Base-by-base conservation (phyloP, 2,113 vertebrate species). In the Paracanthobrama guichenoti region DNA sequence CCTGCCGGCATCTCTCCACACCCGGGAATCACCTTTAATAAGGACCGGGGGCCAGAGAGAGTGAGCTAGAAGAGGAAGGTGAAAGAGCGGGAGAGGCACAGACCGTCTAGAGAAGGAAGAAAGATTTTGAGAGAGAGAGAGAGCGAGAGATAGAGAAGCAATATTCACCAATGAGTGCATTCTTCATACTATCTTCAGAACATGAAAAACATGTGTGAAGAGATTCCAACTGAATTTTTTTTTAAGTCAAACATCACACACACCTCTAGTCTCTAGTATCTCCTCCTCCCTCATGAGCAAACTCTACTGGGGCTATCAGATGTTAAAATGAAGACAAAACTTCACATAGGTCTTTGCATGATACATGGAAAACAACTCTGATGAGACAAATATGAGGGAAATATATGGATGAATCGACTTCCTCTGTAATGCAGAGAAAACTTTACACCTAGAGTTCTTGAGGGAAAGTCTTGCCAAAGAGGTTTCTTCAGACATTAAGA, bases 1-100 rank as follows among this genome's bases (percentile, higher is more conserved):
- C 31, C 3, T 16, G 79, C 83, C 78, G 62, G 79, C 67, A 53
- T 76, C 80, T 90, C 82, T 76, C 31, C 83, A 50, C 60, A 59
- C 81, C 60, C 60, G 79, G 78, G 72, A 74, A 83, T 87, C 59
- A 84, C 86, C 75, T 87, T 89, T 76, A 82, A 81, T 80, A 73
- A 53, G 79, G n/a, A 46, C 44, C 20, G 18, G 24, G 62, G 80
- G 83, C 50, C 67, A 69, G 60, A 83, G 67, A 75, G 53, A 83
- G 53, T 13, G 42, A 55, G 64, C 22, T 35, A 31, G 35, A 80
- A 22, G 57, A 59, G 53, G n/a, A 67, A 69, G 20, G 62, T 57
- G 83, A 84, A 71, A 44, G 42, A 44, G 83, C 35, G 60, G n/a
- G 50, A 59, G n/a, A 42, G 78, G 62, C 14, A 24, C 57, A 79